Base-by-base conservation (phyloP, 1,140 invertebrate genomes). In the Euwallacea similis region DNA sequence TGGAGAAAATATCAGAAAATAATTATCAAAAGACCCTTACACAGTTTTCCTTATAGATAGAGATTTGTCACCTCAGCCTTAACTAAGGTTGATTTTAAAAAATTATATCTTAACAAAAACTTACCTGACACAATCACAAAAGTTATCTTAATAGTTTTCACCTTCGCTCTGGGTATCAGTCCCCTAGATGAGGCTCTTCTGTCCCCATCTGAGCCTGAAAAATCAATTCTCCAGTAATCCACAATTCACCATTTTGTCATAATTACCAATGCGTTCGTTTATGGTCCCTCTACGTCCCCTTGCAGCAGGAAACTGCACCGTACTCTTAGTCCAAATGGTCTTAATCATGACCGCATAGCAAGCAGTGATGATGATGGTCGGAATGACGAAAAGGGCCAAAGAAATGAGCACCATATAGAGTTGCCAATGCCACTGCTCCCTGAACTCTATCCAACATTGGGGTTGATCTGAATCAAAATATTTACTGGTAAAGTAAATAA, bases 41-140 rank as follows among this genome's bases (percentile, higher is more conserved):
- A 4, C 4, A 4, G 21, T 33, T 33, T 33, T 33, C 21, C 21
- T 33, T 33, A 33, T 33, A 33, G 4, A 33, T 33, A 33, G 21
- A 33, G 21, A 33, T 33, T 33, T 33, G 21, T 4, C 4, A 33
- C 21, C 21, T 33, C 21, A 33, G 4, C 4, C 21, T 33, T 33
- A 33, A 33, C 21, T 33, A 4, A n/a, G 1, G 4, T 33, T 1
- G 4, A 61, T 43, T 41, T 43, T 42, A 8, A 42, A 42, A 43
- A 42, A 61, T 13, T 42, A 11, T 7, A 61, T 61, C 21, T 15
- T 6, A 16, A 33, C 21, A 4, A 53, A n/a, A 46, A 83, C 86
- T 88, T 81, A 95, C 93, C 93, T 78, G 95, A 93, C 62, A 97
- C 94, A 76, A 98, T 98, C 62, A 95, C 93, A 71, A 97, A 90